Percentiles rank a stretch among this genome's conserved stretches.
Conservation (phyloP, 2,113 vertebrate genomes). For the Struthio camelus region DNA sequence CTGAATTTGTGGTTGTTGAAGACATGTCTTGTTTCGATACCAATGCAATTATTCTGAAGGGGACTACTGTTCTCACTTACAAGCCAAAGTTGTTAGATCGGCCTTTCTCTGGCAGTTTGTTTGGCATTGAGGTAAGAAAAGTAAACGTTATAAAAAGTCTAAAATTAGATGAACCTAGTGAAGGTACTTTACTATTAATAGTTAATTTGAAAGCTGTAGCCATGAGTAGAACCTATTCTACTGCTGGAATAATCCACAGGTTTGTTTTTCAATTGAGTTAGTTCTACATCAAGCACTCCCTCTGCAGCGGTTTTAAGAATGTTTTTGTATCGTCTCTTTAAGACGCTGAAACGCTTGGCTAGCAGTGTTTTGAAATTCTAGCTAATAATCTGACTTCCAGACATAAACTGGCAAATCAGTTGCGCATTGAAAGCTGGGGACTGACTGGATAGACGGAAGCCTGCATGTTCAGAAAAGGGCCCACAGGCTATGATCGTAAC, state of each 20-base stretch:
- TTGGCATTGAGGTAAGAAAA: conserved; percentile 90
- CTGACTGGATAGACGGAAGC: neutral
- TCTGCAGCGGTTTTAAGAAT: neutral
- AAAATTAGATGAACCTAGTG: neutral
- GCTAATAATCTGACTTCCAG: neutral
- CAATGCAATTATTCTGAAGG: conserved; percentile 93
- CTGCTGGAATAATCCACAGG: neutral
- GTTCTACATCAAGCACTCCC: neutral
- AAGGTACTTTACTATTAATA: neutral
- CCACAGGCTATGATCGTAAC: neutral
- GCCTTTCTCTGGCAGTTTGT: conserved; percentile 94
- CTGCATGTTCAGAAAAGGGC: neutral
- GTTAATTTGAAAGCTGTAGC: neutral
- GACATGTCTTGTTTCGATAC: conserved; percentile 91
- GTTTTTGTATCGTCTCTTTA: neutral
- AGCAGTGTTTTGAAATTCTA: neutral
- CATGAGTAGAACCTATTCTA: neutral
- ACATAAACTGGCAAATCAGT: neutral
- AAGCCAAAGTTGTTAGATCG: conserved; percentile 91
- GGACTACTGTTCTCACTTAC: conserved; percentile 97
- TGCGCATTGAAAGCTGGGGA: neutral
- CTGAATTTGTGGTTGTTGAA: conserved; percentile 97
- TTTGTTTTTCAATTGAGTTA: neutral
- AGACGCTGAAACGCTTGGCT: neutral
- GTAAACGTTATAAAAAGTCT: neutral